Conservation (phyloP, 1,140 invertebrate genomes). For the Megalopta genalis region DNA sequence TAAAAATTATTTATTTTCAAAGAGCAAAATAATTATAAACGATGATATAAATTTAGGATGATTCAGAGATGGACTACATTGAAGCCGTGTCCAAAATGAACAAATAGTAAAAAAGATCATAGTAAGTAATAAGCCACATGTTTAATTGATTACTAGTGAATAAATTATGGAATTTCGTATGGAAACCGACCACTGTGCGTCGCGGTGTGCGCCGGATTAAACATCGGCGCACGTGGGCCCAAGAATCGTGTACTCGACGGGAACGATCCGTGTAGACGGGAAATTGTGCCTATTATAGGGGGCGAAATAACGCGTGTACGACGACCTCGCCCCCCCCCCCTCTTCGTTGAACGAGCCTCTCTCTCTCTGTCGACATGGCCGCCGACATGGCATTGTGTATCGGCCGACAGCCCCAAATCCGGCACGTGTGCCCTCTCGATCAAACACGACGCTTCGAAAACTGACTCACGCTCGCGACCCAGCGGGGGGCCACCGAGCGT, state of each 20-base stretch:
- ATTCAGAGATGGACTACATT: too few species aligned
- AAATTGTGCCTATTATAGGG: slow-evolving; percentile 23
- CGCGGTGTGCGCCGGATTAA: too few species aligned
- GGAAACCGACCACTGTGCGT: too few species aligned
- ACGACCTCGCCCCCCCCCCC: not conserved
- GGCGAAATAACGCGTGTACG: slow-evolving; percentile 28
- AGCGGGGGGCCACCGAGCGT: not conserved
- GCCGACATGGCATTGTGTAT: slow-evolving; percentile 4
- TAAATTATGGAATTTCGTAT: too few species aligned
- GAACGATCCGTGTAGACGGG: not conserved
- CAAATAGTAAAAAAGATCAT: too few species aligned
- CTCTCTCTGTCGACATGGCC: not conserved
- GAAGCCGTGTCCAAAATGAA: too few species aligned
- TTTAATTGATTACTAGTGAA: too few species aligned
- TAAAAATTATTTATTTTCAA: too few species aligned
- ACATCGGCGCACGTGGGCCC: slow-evolving; percentile 3
- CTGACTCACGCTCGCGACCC: slow-evolving; percentile 17
- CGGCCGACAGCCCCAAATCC: slow-evolving; percentile 16
- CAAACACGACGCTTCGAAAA: slow-evolving; percentile 36
- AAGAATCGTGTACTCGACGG: not conserved
- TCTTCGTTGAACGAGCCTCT: not conserved
- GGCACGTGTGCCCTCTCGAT: slow-evolving; percentile 39
- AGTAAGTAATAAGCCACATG: too few species aligned
- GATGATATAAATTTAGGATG: too few species aligned
- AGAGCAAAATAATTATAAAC: too few species aligned